These are phyloP conservation scores for Gastrophysa polygoni DNA, from an alignment of 2,888 invertebrate genomes.

Conservation along the genomic window DNA sequence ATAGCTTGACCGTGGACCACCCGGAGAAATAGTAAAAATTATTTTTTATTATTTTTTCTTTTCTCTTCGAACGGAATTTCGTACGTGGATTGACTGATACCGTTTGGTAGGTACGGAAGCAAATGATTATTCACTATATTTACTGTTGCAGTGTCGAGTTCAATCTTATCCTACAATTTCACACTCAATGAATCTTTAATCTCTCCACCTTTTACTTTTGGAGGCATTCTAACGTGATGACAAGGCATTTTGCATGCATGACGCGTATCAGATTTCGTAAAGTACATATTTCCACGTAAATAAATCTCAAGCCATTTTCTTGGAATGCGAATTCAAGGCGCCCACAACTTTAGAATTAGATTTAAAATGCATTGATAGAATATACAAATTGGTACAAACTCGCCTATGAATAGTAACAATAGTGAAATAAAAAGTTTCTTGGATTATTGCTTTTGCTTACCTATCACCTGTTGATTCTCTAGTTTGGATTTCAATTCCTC, in stretches of 20 bases:
- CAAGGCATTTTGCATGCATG: not conserved
- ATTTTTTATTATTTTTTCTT: too few species aligned
- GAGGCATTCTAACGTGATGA: not conserved
- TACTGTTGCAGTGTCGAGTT: not conserved
- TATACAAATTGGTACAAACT: too few species aligned
- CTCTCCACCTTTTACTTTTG: not conserved
- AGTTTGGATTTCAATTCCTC: constrained; percentile 55
- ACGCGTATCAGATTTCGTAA: not conserved
- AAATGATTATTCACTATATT: not conserved
- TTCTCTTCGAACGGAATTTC: too few species aligned
- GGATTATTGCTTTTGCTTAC: too few species aligned
- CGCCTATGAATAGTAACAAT: too few species aligned
- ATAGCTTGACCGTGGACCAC: too few species aligned
- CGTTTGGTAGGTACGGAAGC: too few species aligned
- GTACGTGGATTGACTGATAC: too few species aligned
- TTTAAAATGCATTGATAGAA: too few species aligned
- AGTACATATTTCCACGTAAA: not conserved
- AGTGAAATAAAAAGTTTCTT: too few species aligned
- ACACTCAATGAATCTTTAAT: not conserved
- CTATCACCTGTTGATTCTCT: constrained; percentile 49
- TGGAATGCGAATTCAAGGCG: not conserved
- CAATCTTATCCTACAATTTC: not conserved
- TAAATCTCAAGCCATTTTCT: not conserved
- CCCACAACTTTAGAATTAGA: too few species aligned
- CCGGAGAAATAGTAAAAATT: too few species aligned